Evolutionary conservation across 2,888 invertebrate genomes (phyloP).

Genomic region (Ariolimax columbianus): DNA sequence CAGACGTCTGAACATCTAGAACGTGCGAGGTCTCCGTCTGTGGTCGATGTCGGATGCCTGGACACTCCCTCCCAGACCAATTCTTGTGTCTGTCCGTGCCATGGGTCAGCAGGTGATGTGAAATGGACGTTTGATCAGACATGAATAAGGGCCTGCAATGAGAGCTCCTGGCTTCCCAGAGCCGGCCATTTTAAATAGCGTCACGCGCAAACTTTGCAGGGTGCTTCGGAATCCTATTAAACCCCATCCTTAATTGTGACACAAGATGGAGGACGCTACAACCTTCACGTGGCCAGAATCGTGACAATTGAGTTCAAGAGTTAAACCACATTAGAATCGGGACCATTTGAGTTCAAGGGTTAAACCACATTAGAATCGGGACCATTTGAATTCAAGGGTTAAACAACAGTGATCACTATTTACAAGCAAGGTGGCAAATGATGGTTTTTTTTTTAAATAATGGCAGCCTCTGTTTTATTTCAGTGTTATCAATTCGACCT

Average conservation of each 20-base stretch:
- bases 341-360: background rate
- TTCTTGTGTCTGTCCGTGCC: background rate
- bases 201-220: background rate
- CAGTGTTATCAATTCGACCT: too few relatives aligned
- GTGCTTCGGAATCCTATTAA: background rate
- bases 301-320: background rate
- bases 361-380: background rate
- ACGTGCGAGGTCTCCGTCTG: too few relatives aligned
- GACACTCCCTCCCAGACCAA: background rate
- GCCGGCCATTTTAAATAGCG: background rate
- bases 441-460: too few relatives aligned
- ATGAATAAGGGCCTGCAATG: background rate
- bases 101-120: background rate
- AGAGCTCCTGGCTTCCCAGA: background rate
- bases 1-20: too few relatives aligned
- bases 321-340: background rate
- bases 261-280: background rate
- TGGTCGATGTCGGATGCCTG: too few relatives aligned
- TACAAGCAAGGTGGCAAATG: too few relatives aligned
- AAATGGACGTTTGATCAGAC: background rate
- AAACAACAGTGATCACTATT: too few relatives aligned
- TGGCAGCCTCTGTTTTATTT: too few relatives aligned
- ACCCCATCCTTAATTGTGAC: background rate
- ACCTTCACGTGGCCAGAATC: background rate
- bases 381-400: background rate